Percentiles rank a stretch among this genome's conserved stretches.
Evolutionary conservation across 2,888 invertebrate genomes (phyloP).

Genomic region (Metopia argyrocephala): DNA sequence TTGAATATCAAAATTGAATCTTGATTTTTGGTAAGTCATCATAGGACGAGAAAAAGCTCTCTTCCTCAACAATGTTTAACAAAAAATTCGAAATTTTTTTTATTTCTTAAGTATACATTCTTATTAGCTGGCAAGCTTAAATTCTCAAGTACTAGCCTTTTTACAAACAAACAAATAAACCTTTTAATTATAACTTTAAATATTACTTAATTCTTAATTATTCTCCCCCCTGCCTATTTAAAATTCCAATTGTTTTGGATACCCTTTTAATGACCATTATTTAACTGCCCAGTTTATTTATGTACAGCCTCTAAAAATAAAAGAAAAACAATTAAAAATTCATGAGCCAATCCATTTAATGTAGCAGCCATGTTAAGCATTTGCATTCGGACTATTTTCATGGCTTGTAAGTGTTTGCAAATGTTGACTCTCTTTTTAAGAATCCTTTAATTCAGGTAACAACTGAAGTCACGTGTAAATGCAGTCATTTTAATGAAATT

Average conservation of each 20-base stretch:
- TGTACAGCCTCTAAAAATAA: not conserved
- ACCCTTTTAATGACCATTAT: not conserved
- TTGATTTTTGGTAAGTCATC: too few species aligned
- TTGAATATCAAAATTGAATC: too few species aligned
- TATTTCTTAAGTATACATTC: too few species aligned
- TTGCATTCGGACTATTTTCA: not conserved
- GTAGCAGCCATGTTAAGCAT: not conserved
- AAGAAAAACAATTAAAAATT: conserved; percentile 1
- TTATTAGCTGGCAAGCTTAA: too few species aligned
- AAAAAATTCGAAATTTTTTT: too few species aligned
- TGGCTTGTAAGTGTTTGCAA: not conserved
- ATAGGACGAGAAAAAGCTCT: too few species aligned
- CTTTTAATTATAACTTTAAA: not conserved
- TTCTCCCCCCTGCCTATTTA: not conserved
- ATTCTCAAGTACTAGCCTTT: too few species aligned
- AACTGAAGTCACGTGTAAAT: conserved; percentile 17
- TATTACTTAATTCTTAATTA: not conserved
- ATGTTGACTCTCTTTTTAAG: not conserved
- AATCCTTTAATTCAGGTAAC: not conserved
- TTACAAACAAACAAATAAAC: too few species aligned
- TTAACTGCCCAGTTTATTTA: not conserved
- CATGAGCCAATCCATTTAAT: not conserved
- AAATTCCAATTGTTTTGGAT: not conserved
- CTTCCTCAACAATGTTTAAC: too few species aligned
- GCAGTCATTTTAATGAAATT: conserved; percentile 27